Base-by-base conservation (phyloP, 2,113 vertebrate species). In the Pseudopipra pipra region DNA sequence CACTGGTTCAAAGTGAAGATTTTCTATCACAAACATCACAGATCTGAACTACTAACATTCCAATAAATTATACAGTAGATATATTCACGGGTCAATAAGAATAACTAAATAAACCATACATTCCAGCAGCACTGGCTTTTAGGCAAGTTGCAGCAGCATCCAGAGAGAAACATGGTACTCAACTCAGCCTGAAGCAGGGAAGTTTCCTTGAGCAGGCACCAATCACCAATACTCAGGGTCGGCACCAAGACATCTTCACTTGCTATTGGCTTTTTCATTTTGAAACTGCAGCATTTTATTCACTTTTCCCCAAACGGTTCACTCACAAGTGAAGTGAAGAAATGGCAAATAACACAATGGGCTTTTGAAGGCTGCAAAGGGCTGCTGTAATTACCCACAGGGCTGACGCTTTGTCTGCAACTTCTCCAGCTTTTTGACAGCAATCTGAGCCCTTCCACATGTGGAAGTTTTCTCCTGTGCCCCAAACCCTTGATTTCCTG, bases 61-160 rank as follows among this genome's bases (percentile, higher is more conserved):
- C 55, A 79, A 89, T 80, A 85, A 91, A 91, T 89, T 90, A 74
- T 55, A 63, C 22, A 59, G 70, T 20, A 95, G 72, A 43, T 93
- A 86, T 84, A 88, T 71, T 80, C 75, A 71, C 1, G 0, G 72
- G 82, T 83, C 72, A 96, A 78, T 90, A 88, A 84, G 77, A 89
- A 80, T 22, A 94, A 44, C 35, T 85, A 91, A 95, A 96, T 46
- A 88, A 96, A 83, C 35, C 51, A 30, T 86, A 76, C 86, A 91
- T 93, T 90, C 68, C 39, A 90, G 55, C 14, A 39, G 24, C 39
- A 71, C 14, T 35, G 35, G 14, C 43, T 94, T 80, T 83, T 56
- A 56, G 70, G 68, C 21, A 68, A 85, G 37, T 33, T 1, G 2
- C 35, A 87, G 74, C 39, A 87, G 43, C 25, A 58, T 35, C 14